Percentiles rank a stretch among this genome's conserved stretches.
Conservation (phyloP, 2,797 vertebrate genomes). For the Sciaenops ocellatus region DNA sequence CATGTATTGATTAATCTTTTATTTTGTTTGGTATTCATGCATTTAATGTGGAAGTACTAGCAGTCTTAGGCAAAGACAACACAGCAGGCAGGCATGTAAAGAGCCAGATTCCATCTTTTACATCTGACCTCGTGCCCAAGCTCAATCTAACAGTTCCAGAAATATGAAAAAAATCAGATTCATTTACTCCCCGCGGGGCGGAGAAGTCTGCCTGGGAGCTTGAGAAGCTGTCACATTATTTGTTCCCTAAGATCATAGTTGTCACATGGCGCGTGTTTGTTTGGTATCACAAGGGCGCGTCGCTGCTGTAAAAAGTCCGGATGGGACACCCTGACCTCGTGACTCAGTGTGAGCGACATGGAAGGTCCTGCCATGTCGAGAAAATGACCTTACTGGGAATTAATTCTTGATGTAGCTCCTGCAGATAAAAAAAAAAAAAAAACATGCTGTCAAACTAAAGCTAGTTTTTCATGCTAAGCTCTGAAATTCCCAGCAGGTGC, state of each 20-base stretch:
- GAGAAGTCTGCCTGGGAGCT: slow-evolving; percentile 54
- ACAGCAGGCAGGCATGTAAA: slow-evolving; percentile 17
- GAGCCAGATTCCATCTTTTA: slow-evolving; percentile 53
- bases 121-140: slow-evolving; percentile 50
- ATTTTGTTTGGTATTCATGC: not conserved
- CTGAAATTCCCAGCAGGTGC: slow-evolving; percentile 34
- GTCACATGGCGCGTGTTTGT: slow-evolving; percentile 68
- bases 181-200: slow-evolving; percentile 60
- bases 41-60: not conserved
- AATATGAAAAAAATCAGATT: slow-evolving; percentile 65
- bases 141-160: slow-evolving; percentile 56
- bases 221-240: slow-evolving; percentile 75
- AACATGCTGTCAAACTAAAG: not conserved
- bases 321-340: slow-evolving; percentile 60
- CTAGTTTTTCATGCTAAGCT: slow-evolving; percentile 26
- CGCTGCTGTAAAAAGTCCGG: slow-evolving; percentile 51
- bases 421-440: not conserved
- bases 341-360: slow-evolving; percentile 48
- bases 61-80: not conserved
- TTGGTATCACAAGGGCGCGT: slow-evolving; percentile 59
- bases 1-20: slow-evolving; percentile 37
- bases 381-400: slow-evolving; percentile 61
- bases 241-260: slow-evolving; percentile 73
- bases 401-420: slow-evolving; percentile 33
- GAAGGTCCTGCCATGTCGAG: slow-evolving; percentile 60